Conservation (phyloP, 2,797 vertebrate species). For the Sebastes goodei region DNA sequence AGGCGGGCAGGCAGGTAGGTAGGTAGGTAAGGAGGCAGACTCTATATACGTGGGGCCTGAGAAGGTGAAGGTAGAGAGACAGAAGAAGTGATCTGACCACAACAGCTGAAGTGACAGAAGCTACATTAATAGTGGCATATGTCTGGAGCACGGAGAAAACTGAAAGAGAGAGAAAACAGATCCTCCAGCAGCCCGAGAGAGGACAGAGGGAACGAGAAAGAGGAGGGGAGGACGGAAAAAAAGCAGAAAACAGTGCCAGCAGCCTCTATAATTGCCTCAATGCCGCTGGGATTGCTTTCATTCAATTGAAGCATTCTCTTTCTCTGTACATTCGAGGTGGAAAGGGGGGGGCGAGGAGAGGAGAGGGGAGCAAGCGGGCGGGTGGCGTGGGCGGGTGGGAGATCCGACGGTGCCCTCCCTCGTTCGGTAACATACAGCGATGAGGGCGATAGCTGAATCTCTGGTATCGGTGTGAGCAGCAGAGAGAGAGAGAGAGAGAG, state of each 20-base stretch:
- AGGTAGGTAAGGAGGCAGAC: conserved; percentile 8
- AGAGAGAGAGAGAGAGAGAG: conserved; percentile 5
- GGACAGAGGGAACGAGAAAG: conserved; percentile 40
- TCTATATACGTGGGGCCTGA: conserved; percentile 15
- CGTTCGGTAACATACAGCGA: conserved; percentile 39
- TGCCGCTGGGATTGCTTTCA: conserved; percentile 78
- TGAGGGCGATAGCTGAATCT: conserved; percentile 64
- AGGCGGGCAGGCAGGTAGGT: background rate
- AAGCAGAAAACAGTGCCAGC: conserved; percentile 72
- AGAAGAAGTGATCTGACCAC: conserved; percentile 58
- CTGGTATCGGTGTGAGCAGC: conserved; percentile 57
- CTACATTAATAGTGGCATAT: conserved; percentile 82
- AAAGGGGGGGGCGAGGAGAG: background rate
- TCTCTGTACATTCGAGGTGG: conserved; percentile 57
- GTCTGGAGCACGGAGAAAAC: conserved; percentile 67
- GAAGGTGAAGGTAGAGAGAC: conserved; percentile 32
- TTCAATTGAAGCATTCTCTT: conserved; percentile 76
- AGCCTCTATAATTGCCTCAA: conserved; percentile 79
- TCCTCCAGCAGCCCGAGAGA: conserved; percentile 34
- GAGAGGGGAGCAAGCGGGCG: background rate
- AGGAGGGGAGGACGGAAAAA: conserved; percentile 20
- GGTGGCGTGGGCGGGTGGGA: conserved; percentile 55
- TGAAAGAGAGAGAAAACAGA: conserved; percentile 47
- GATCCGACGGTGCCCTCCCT: conserved; percentile 59
- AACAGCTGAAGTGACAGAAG: conserved; percentile 83